Evolutionary conservation across 2,888 invertebrate genomes (phyloP), one percentile per base, ranked within the genome.

Genomic region (Pimpla rufipes): DNA sequence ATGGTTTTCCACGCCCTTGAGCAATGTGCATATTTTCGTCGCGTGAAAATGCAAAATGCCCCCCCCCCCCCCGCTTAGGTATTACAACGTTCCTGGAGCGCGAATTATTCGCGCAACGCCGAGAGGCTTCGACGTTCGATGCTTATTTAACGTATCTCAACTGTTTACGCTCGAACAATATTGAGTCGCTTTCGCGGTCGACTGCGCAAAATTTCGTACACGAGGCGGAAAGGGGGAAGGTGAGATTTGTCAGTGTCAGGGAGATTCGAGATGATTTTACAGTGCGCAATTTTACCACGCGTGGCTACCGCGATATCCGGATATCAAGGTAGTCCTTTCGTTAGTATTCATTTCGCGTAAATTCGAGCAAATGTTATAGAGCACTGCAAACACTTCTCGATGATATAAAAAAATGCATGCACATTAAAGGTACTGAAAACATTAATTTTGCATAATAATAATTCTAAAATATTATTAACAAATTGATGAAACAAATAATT

Each of bases 141-240:
- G 47, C 29, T 67, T 50, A 29, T 47, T 29, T 45, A 67, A 67
- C 67, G n/a, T 23, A 66, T 45, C 47, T n/a, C n/a, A 47, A 47
- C 1, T 16, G 29, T n/a, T 16, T 16, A 35, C 67, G 0, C 45
- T 67, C 47, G 52, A 52, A 35, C 37, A 52, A 52, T 68, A 21
- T 50, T 68, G 13, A 21, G 23, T 13, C 23, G 29, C 57, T 52
- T 37, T 50, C 50, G 13, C 42, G 23, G 35, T 68, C 37, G 52
- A 68, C 52, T 52, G 52, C 45, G 21, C 6, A 50, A 50, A 50
- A 68, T 52, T 23, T n/a, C n/a, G 50, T 52, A 37, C 6, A 13
- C 4, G 16, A 16, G 50, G 47, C 18, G 50, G 29, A 57, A n/a
- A n/a, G n/a, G n/a, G n/a, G n/a, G n/a, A n/a, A n/a, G n/a, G n/a